Evolutionary conservation across 2,113 vertebrate genomes (phyloP), one percentile per base, ranked within the genome.

Genomic region (Dipodomys ordii): DNA sequence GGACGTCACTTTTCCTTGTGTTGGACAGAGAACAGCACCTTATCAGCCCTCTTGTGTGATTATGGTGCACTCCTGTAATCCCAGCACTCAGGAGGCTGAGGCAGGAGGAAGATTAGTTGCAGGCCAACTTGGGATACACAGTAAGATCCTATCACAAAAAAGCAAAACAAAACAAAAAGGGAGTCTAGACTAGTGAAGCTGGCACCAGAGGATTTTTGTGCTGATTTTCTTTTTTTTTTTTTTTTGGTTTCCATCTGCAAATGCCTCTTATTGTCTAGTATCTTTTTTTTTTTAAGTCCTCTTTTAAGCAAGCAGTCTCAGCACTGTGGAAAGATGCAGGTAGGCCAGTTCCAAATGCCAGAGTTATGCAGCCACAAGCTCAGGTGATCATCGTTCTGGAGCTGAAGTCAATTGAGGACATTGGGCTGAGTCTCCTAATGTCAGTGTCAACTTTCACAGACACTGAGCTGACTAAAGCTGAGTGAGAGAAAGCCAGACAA

Each of bases 211-310:
- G 49, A 39, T 39, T 39, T 39, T 39, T 39, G 39, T 39, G 39
- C 39, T 32, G 44, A 69, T 93, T 79, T 78, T 80, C 28, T 4
- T 83, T 86, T 28, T n/a, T 72, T 76, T 92, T 73, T 72, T 78
- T 76, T 92, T 73, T 77, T 19, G 22, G 1, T 93, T 77, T 74
- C 25, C 25, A 49, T 78, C 57, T 94, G 68, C 32, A 86, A 95
- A 49, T 83, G 9, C 18, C 30, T 76, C 72, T 83, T 67, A 62
- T 25, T 89, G 25, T 72, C 79, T 60, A 49, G 20, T 82, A 71
- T 73, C 39, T 39, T 39, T 30, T 7, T 13, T 57, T 57, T 16
- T 57, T 57, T 13, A 57, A 57, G 53, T 57, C 53, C 53, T 57
- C 60, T 78, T 73, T 46, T 28, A 25, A 83, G 46, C 32, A 65